Base-by-base conservation (phyloP, 1,140 invertebrate species). In the Zophobas morio region DNA sequence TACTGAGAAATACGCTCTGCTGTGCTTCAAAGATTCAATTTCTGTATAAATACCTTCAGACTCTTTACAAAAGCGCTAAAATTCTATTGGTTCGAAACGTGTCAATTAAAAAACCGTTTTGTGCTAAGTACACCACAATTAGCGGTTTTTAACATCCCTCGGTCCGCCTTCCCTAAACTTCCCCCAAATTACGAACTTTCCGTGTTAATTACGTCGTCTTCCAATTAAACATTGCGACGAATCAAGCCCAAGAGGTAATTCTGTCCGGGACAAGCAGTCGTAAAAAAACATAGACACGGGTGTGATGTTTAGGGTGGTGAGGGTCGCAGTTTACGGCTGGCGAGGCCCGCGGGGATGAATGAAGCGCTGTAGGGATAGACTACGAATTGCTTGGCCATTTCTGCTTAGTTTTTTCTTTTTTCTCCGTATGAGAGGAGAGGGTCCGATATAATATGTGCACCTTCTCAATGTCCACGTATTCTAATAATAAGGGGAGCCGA, bases 361-460 rank as follows among this genome's bases (percentile, higher is more conserved):
- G 81, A 82, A 82, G 78, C 71, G 77, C 79, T 79, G 76, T 75
- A 77, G 81, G 81, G 79, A 80, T 80, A 79, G 80, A 79, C 77
- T 82, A 80, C 81, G 81, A 82, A 82, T 82, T 80, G 81, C 79
- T 73, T 78, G 75, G 75, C 79, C 79, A 80, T 82, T 82, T 79
- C 77, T 82, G 81, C 79, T 80, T 80, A 79, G 77, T 82, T 82
- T 82, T 81, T 82, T 82, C 39, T 51, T 47, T 47, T 72, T 72
- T 49, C 47, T 57, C 49, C 54, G 75, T 74, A 75, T 49, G 73
- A 77, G 20, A 20, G 20, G 20, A 20, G 20, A 20, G 81, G 81
- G 81, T 82, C 77, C 74, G 73, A 79, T 56, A 79, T 80, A 82
- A 82, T 82, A 80, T 80, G 73, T 78, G 75, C 77, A 81, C 75